A percentile compares a stretch with the other conserved stretches of the same genome.
phyloP scores from a whole-genome alignment of 2,113 vertebrate genomes.

The Passer montanus region DNA sequence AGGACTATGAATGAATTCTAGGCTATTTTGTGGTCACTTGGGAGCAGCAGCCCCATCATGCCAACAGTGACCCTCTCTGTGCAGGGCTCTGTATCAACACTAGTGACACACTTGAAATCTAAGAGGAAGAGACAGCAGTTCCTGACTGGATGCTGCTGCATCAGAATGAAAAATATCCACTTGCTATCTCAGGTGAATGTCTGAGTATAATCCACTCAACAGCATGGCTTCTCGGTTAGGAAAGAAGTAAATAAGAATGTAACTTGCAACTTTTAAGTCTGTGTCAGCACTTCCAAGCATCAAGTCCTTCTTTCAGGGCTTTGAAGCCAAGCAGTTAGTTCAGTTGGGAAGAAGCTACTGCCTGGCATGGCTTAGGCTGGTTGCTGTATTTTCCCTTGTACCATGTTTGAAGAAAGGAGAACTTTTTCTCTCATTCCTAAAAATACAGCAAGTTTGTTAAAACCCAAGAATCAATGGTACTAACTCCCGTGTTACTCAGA shows the following conservation, averaged over 20 bases:
- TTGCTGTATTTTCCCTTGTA: background rate
- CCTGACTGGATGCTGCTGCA: background rate
- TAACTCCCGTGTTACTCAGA: background rate
- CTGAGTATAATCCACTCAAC: background rate
- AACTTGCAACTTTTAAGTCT: background rate
- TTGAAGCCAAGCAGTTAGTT: background rate
- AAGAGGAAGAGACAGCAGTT: background rate
- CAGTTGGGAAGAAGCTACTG: background rate
- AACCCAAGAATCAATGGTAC: background rate
- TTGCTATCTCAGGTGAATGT: constrained; percentile 23
- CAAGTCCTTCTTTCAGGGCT: background rate
- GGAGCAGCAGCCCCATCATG: background rate
- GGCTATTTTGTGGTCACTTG: background rate
- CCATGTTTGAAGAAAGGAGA: background rate
- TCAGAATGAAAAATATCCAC: background rate
- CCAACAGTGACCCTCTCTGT: rapidly evolving
- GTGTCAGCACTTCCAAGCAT: background rate
- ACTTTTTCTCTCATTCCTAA: background rate
- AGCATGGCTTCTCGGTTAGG: background rate
- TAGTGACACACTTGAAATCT: background rate
- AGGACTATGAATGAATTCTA: background rate
- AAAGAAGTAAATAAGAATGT: background rate
- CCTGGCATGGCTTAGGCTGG: background rate
- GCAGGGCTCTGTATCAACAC: background rate
- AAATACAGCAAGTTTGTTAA: background rate